Evolutionary conservation across 2,888 invertebrate species (phyloP), one percentile per base, ranked within the genome.

Genomic region (Tridacna gigas): DNA sequence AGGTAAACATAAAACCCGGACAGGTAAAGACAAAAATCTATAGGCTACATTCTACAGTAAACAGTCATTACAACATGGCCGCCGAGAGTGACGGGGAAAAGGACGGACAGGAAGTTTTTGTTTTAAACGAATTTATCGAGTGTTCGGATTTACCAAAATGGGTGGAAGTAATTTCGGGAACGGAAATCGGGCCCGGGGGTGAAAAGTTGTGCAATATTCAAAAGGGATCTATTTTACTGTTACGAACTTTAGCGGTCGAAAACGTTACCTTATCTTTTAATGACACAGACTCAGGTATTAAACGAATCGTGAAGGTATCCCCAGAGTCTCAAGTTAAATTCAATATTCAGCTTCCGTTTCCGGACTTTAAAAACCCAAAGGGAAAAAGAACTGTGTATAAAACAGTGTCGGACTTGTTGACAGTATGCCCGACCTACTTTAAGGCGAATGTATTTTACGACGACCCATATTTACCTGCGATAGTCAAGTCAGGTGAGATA

Each of bases 401-500:
- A 69, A 90, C 90, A 18, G 89, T 91, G 12, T 81, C 86, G 20
- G 92, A 92, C 80, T 83, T 92, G n/a, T 83, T 92, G 45, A 83
- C 86, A 66, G 91, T 89, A 45, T 91, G 91, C 80, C 92, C 92
- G 28, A 91, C 91, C 20, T 89, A 87, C 63, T 92, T 92, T 74
- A 90, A 90, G 74, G 91, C 91, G 0, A 92, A 90, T 60, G 76
- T 89, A 26, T 88, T 86, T 67, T 90, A 90, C 71, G 91, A 91
- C 71, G 91, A 91, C 79, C 92, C 91, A 37, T 91, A 91, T 87
- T 82, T 92, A n/a, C 92, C 91, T 18, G 90, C 90, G 11, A 88
- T 90, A 79, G 91, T 92, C 60, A 90, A 88, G 74, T 83, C 88
- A 48, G 92, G 91, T 22, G 91, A 92, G 77, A 84, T 80, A 20